These are phyloP conservation scores for Platycheirus rosarum DNA, from an alignment of 2,888 invertebrate species.

Conservation along the genomic window DNA sequence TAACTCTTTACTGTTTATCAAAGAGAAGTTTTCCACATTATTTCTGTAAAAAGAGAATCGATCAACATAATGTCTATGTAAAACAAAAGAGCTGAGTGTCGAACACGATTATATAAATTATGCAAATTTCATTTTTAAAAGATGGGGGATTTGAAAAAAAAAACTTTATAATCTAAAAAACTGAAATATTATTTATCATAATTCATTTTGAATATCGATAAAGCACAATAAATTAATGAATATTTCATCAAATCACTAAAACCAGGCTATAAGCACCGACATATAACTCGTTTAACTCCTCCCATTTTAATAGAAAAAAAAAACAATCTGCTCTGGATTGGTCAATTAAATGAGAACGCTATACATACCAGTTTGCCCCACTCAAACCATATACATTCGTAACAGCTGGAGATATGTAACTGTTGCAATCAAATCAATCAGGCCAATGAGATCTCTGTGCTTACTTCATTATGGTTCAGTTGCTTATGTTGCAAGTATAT, in stretches of 20 bases:
- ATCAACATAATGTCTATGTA: not conserved
- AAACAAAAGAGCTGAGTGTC: constrained; percentile 56
- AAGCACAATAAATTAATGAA: no score
- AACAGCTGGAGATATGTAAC: constrained; percentile 59
- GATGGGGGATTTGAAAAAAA: not conserved
- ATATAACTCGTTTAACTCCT: constrained; percentile 44
- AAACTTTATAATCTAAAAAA: not conserved
- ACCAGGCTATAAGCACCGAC: not conserved
- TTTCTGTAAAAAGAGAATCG: constrained; percentile 3
- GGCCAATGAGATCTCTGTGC: constrained; percentile 64
- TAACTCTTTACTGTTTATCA: no score
- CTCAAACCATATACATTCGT: constrained; percentile 40
- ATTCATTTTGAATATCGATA: not conserved
- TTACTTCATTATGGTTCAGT: constrained; percentile 57
- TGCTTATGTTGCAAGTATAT: constrained; percentile 62
- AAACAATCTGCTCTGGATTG: constrained; percentile 61
- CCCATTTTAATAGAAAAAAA: constrained; percentile 44
- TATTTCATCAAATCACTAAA: no score
- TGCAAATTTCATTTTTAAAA: not conserved
- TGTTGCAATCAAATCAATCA: constrained; percentile 51
- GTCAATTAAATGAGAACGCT: constrained; percentile 55
- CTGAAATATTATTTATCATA: not conserved
- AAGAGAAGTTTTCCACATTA: constrained; percentile 10
- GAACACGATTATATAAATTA: constrained; percentile 28
- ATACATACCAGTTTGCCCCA: constrained; percentile 58